Conservation (phyloP, 92 coral and sea anemone genomes). For the Galaxea fascicularis region DNA sequence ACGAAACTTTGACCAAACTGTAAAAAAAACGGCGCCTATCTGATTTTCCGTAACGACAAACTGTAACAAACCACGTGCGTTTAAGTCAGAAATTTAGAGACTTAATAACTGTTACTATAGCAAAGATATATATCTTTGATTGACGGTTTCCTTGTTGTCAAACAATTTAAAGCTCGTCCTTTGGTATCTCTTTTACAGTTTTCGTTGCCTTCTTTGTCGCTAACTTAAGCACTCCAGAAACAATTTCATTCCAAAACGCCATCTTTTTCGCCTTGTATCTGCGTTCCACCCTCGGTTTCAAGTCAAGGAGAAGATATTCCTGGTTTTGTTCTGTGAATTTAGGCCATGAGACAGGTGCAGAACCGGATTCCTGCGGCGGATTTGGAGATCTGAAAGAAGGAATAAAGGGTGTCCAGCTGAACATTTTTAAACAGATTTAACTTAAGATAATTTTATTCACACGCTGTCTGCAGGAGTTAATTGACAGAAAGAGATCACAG, state of each 20-base stretch:
- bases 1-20: too few relatives aligned
- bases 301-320: conserved; percentile 32
- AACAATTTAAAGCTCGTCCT: conserved; percentile 15
- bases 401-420: not conserved
- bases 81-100: too few relatives aligned
- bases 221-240: conserved; percentile 5
- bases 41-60: too few relatives aligned
- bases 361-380: conserved; percentile 1
- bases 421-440: too few relatives aligned
- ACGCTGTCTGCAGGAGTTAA: too few relatives aligned
- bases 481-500: too few relatives aligned
- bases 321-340: conserved; percentile 27
- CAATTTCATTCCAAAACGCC: conserved; percentile 56
- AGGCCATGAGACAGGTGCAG: conserved; percentile 37
- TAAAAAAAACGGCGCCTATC: too few relatives aligned
- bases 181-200: not conserved
- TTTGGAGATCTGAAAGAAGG: conserved; percentile 8
- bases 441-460: too few relatives aligned
- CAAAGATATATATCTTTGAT: too few relatives aligned
- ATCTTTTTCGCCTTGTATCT: conserved; percentile 24
- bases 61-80: too few relatives aligned
- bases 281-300: conserved; percentile 42
- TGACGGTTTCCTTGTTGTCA: not conserved
- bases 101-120: too few relatives aligned
- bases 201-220: not conserved